phyloP scores from a whole-genome alignment of 2,888 invertebrate species.

The Volucella inflata region DNA sequence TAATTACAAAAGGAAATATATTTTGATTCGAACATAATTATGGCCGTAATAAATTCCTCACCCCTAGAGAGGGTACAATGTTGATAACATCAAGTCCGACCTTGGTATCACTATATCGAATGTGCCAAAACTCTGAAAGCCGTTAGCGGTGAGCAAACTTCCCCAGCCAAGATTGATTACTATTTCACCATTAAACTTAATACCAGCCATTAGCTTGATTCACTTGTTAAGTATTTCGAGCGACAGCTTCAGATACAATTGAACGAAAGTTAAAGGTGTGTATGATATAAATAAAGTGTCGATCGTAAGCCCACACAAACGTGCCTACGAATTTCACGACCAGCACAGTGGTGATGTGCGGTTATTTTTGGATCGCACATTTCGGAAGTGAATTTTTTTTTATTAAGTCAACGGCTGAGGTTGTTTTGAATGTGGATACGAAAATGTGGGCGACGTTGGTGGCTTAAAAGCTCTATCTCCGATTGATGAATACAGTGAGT shows the following conservation, averaged over 20 bases:
- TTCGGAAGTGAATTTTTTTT: conserved; percentile 25
- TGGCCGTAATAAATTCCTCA: too few relatives aligned
- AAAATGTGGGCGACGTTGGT: conserved; percentile 67
- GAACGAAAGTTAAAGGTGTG: background rate
- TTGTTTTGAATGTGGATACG: background rate
- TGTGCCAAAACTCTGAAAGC: too few relatives aligned
- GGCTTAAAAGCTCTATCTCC: conserved; percentile 51
- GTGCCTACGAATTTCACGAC: too few relatives aligned
- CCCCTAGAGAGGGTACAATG: too few relatives aligned
- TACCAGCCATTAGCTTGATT: conserved; percentile 39
- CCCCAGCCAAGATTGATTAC: background rate
- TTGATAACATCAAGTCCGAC: too few relatives aligned
- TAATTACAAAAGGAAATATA: too few relatives aligned
- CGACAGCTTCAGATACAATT: background rate
- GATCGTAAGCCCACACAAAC: conserved; percentile 34
- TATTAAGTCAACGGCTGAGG: background rate
- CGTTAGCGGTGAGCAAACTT: too few relatives aligned
- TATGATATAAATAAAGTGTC: conserved; percentile 9
- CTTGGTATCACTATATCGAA: too few relatives aligned
- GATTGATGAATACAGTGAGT: conserved; percentile 69
- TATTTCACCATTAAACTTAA: conserved; percentile 59
- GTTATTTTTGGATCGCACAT: conserved; percentile 62
- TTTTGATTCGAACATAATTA: too few relatives aligned
- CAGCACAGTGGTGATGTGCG: conserved; percentile 1
- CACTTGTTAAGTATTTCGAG: conserved; percentile 34